Percentiles rank a stretch among this genome's conserved stretches.
phyloP scores from a whole-genome alignment of 2,113 vertebrate species.

The Lates calcarifer region DNA sequence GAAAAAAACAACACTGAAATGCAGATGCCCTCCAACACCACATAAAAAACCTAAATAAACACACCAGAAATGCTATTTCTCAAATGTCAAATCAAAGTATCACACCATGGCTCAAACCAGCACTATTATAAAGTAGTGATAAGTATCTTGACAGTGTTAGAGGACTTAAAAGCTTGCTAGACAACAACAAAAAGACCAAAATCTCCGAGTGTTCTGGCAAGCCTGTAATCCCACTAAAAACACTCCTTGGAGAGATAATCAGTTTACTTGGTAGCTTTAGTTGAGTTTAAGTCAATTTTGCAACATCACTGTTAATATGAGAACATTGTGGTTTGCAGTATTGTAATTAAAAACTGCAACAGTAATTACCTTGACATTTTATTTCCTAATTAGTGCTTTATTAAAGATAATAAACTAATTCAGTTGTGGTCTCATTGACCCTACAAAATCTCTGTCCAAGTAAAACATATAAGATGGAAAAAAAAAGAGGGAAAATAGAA shows the following conservation, averaged over 20 bases:
- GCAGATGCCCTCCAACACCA: neutral
- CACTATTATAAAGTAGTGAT: conserved; percentile 30
- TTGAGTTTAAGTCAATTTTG: neutral
- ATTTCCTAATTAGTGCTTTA: conserved; percentile 42
- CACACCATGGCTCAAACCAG: neutral
- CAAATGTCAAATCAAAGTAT: neutral
- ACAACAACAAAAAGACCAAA: conserved; percentile 22
- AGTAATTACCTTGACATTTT: conserved; percentile 24
- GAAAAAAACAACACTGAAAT: neutral
- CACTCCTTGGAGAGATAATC: conserved; percentile 15
- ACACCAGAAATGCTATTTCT: neutral
- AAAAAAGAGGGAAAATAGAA: conserved; percentile 11
- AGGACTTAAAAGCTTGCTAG: conserved; percentile 16
- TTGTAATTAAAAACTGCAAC: conserved; percentile 17
- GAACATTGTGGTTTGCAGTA: conserved; percentile 20
- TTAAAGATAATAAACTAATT: conserved; percentile 57
- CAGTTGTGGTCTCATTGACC: conserved; percentile 11
- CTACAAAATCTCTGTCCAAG: conserved; percentile 25
- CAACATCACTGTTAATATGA: conserved; percentile 12
- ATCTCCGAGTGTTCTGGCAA: conserved; percentile 19
- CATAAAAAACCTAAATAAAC: neutral
- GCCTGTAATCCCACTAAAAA: conserved; percentile 35
- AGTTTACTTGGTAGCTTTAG: conserved; percentile 18
- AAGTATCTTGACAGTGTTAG: conserved; percentile 23
- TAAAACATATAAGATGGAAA: conserved; percentile 17